A percentile compares a stretch with the other conserved stretches of the same genome.
These are phyloP conservation scores for Atherinosoma microstoma DNA, from an alignment of 2,797 vertebrate genomes.

Conservation along the genomic window DNA sequence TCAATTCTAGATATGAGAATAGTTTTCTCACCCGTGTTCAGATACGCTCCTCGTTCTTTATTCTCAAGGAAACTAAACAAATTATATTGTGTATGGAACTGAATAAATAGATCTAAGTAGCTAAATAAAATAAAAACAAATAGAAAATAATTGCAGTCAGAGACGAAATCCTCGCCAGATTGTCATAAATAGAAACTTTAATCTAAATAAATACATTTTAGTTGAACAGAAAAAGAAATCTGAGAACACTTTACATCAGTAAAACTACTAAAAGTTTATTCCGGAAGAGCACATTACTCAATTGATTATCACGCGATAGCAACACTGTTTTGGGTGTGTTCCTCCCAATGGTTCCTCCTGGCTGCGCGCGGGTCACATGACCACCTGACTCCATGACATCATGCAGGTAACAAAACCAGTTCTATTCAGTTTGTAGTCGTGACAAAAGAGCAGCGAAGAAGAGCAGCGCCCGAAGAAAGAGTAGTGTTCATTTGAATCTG, in stretches of 20 bases:
- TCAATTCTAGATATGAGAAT: too few species aligned
- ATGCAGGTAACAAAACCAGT: conserved; percentile 26
- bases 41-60: too few species aligned
- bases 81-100: neutral
- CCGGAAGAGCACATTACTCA: too few species aligned
- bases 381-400: conserved; percentile 46
- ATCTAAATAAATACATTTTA: neutral
- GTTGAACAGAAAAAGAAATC: neutral
- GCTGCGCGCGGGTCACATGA: conserved; percentile 5
- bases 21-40: too few species aligned
- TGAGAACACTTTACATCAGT: too few species aligned
- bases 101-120: neutral
- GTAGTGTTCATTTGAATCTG: rapidly evolving
- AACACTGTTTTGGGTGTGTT: neutral
- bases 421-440: neutral
- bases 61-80: neutral
- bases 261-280: too few species aligned
- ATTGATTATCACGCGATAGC: too few species aligned
- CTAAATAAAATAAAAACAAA: neutral
- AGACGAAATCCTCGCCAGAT: neutral
- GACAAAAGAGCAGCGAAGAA: rapidly evolving
- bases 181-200: neutral
- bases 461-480: conserved; percentile 2
- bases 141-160: neutral
- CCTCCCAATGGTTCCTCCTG: neutral